Percentiles rank a stretch among this genome's conserved stretches.
Conservation (phyloP, 2,797 vertebrate species). For the Ceryle rudis region DNA sequence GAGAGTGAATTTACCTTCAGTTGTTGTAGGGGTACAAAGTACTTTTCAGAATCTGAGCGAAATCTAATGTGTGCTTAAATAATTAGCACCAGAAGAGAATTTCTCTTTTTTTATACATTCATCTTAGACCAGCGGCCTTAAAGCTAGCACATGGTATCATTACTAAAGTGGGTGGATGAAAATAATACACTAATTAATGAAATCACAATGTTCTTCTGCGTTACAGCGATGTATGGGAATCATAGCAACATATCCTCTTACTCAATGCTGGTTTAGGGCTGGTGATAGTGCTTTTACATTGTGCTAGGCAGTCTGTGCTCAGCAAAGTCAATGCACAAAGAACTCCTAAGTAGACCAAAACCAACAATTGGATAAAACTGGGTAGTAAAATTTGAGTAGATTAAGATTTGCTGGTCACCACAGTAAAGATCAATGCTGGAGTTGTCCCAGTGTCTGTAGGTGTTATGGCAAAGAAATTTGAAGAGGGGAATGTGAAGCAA, state of each 20-base stretch:
- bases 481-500: not conserved
- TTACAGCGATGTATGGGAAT: not conserved
- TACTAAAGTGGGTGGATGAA: not conserved
- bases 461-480: not conserved
- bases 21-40: not conserved
- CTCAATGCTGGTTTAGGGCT: not conserved
- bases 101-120: not conserved
- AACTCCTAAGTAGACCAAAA: not conserved
- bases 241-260: not conserved
- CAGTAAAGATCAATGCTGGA: not conserved
- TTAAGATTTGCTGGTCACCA: not conserved
- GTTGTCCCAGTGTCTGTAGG: not conserved
- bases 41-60: not conserved
- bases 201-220: not conserved
- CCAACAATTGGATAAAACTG: not conserved
- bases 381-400: not conserved
- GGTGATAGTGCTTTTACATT: rapidly evolving
- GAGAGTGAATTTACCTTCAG: not conserved
- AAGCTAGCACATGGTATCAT: not conserved
- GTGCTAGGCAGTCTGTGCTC: not conserved
- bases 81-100: not conserved
- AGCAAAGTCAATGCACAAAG: rapidly evolving
- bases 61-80: not conserved
- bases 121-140: not conserved
- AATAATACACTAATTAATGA: not conserved